These are phyloP conservation scores for Brachionus sp. DNA, from an alignment of 1,140 invertebrate species.

Conservation along the genomic window DNA sequence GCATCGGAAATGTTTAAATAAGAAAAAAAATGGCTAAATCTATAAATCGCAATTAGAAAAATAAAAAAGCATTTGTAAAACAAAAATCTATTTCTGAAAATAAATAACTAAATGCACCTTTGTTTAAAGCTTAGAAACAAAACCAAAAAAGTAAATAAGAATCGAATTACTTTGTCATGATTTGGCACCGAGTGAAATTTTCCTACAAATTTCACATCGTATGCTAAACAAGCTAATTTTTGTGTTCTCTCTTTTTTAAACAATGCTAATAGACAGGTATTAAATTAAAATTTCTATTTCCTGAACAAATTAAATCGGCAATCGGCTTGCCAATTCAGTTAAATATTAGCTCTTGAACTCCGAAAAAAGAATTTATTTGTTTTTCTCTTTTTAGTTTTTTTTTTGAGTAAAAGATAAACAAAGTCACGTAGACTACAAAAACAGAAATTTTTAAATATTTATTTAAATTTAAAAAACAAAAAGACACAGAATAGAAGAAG, in stretches of 20 bases:
- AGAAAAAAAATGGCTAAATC: too few species aligned
- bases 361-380: slow-evolving; percentile 4
- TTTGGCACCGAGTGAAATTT: neutral
- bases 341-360: slow-evolving; percentile 26
- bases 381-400: neutral
- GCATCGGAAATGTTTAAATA: too few species aligned
- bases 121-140: neutral
- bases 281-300: slow-evolving; percentile 23
- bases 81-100: neutral
- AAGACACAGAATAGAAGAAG: neutral
- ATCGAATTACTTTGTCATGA: slow-evolving; percentile 1
- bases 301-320: neutral
- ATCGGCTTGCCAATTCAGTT: neutral
- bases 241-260: neutral
- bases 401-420: slow-evolving; percentile 32
- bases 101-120: slow-evolving; percentile 14
- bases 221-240: neutral
- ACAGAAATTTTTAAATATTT: slow-evolving; percentile 40
- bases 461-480: slow-evolving; percentile 23
- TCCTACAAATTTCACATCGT: neutral
- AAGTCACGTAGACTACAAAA: slow-evolving; percentile 40
- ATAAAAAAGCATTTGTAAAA: neutral
- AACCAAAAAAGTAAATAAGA: neutral
- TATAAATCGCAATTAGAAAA: neutral
- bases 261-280: slow-evolving; percentile 11